A percentile compares a stretch with the other conserved stretches of the same genome.
These are phyloP conservation scores for Nemopilema nomurai DNA, from an alignment of 30 jellyfish, hydroid and myxozoan species.

Conservation along the genomic window DNA sequence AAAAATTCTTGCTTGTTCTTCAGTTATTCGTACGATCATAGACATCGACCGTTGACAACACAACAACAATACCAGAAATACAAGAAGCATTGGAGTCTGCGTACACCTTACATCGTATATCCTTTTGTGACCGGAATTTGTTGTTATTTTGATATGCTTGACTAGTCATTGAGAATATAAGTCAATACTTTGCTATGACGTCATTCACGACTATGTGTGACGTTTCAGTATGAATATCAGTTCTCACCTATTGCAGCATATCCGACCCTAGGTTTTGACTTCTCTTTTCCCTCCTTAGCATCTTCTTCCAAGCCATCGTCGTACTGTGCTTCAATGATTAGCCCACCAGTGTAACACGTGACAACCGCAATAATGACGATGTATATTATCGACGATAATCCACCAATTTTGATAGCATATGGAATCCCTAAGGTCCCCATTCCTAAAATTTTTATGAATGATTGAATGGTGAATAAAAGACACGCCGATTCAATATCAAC, in stretches of 20 bases:
- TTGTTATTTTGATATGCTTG: no score
- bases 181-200: no score
- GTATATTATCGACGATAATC: constrained; percentile 47
- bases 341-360: constrained; percentile 75
- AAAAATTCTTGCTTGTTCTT: no score
- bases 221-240: no score
- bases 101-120: no score
- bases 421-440: constrained; percentile 90
- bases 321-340: constrained; percentile 76
- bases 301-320: constrained; percentile 46
- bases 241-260: constrained; percentile 81
- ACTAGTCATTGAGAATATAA: no score
- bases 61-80: no score
- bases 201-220: no score
- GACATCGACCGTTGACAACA: no score
- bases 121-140: no score
- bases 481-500: not conserved
- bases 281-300: constrained; percentile 4
- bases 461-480: not conserved
- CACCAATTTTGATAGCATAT: constrained; percentile 79
- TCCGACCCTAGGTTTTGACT: constrained; percentile 56
- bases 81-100: no score
- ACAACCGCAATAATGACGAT: constrained; percentile 64
- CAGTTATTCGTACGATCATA: no score
- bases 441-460: constrained; percentile 30